Base-by-base conservation (phyloP, 2,888 invertebrate species). In the Drosophila falleni region DNA sequence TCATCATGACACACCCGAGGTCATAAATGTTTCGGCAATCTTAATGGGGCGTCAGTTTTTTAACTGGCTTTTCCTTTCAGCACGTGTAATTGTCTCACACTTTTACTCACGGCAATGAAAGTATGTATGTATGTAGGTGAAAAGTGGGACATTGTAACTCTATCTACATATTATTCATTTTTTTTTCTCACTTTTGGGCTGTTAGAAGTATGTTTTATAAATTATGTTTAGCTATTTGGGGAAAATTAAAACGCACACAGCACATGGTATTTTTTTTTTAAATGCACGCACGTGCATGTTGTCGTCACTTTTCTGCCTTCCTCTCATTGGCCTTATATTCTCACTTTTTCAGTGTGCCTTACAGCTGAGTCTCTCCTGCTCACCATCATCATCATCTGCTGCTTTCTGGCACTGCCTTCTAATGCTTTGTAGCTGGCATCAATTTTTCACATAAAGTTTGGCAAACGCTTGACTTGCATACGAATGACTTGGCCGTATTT, bases 361-460 rank as follows among this genome's bases (percentile, higher is more conserved):
- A 23, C 13, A 31, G 42, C 16, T 53, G 33, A 31, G 42, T 11
- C 10, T 54, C 46, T 37, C 50, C 60, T 65, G 54, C 67, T 60
- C 44, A 56, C 33, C 55, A 44, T 56, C 54, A 44, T 44, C 56
- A 37, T 56, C 56, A 35, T 46, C 26, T 46, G 51, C 51, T 60
- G 58, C 56, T 62, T 54, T 42, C 61, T 54, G 15, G 10, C 4
- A 29, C 23, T 26, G 35, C 46, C 74, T 47, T 42, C 46, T 26
- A 23, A 47, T 49, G 60, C 63, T 70, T 67, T 66, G 74, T 56
- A 69, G 70, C 50, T 50, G 72, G 74, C 89, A 78, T 86, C 88
- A 86, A 86, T 86, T 86, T 86, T 89, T 86, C 86, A 86, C 86
- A 87, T 89, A 79, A 89, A 86, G 88, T 89, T 86, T 87, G 89